Percentiles rank a stretch among this genome's conserved stretches.
phyloP scores from a whole-genome alignment of 2,797 vertebrate genomes.

The Thalassophryne amazonica region DNA sequence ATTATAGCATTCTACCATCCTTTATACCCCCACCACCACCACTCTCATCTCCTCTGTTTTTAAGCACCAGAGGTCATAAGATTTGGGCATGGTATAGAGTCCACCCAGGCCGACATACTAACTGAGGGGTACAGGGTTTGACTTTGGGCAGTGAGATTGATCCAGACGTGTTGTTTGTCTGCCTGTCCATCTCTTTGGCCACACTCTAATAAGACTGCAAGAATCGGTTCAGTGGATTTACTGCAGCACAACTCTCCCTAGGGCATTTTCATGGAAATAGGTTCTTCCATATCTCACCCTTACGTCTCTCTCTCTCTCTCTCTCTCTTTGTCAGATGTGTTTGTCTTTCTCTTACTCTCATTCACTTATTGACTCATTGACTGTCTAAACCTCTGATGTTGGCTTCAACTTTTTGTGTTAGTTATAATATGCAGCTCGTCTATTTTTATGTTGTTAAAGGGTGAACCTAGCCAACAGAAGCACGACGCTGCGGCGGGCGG shows the following conservation, averaged over 20 bases:
- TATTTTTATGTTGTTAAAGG: slow-evolving; percentile 41
- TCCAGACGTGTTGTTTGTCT: slow-evolving; percentile 68
- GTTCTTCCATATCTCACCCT: slow-evolving; percentile 68
- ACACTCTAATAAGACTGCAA: slow-evolving; percentile 80
- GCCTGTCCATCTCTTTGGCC: slow-evolving; percentile 72
- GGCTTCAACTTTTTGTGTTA: slow-evolving; percentile 46
- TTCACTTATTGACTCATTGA: slow-evolving; percentile 1
- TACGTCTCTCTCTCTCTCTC: slow-evolving; percentile 19
- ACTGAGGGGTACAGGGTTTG: slow-evolving; percentile 63
- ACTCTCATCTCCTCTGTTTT: slow-evolving; percentile 13
- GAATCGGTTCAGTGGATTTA: slow-evolving; percentile 77
- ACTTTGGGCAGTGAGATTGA: slow-evolving; percentile 75
- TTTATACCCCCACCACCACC: slow-evolving; percentile 28
- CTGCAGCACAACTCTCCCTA: slow-evolving; percentile 83
- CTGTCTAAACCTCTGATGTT: slow-evolving; percentile 45
- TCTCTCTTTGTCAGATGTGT: slow-evolving; percentile 35
- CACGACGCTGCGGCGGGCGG: slow-evolving; percentile 29
- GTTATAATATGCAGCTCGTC: slow-evolving; percentile 49
- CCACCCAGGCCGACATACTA: slow-evolving; percentile 63
- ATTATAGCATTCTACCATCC: slow-evolving; percentile 49
- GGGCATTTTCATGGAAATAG: slow-evolving; percentile 81
- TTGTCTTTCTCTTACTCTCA: slow-evolving; percentile 22
- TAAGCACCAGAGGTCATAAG: slow-evolving; percentile 66
- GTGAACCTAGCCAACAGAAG: slow-evolving; percentile 32
- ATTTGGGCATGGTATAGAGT: slow-evolving; percentile 51